These are phyloP conservation scores for Zaprionus gabonicus DNA, from an alignment of 1,140 invertebrate genomes.

Conservation along the genomic window DNA sequence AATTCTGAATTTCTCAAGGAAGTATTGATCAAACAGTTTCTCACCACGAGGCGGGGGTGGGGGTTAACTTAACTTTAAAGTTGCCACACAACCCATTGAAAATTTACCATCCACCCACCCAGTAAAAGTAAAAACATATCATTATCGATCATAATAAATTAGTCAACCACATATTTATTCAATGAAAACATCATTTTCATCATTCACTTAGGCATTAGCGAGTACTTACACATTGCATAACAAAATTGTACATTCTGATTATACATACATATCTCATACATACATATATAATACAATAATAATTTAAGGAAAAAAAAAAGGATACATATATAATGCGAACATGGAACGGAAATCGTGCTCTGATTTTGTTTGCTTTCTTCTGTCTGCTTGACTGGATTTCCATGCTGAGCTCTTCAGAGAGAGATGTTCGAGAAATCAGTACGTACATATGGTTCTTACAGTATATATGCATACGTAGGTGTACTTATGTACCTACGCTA, in stretches of 20 bases:
- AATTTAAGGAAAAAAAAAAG: slow-evolving; percentile 61
- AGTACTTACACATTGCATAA: slow-evolving; percentile 77
- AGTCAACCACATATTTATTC: slow-evolving; percentile 69
- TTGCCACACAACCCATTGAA: too few species aligned
- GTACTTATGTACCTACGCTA: slow-evolving; percentile 39
- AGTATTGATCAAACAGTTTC: slow-evolving; percentile 70
- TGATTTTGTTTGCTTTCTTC: slow-evolving; percentile 26
- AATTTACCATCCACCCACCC: not conserved
- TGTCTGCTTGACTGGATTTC: slow-evolving; percentile 28
- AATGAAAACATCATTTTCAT: slow-evolving; percentile 42
- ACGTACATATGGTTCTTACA: slow-evolving; percentile 21
- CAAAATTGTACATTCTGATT: slow-evolving; percentile 73
- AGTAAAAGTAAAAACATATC: slow-evolving; percentile 11
- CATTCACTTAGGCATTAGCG: slow-evolving; percentile 53
- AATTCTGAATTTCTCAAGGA: slow-evolving; percentile 37
- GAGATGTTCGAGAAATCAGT: slow-evolving; percentile 36
- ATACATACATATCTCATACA: slow-evolving; percentile 37
- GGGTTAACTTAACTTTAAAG: not conserved
- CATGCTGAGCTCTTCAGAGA: slow-evolving; percentile 13
- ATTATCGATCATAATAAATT: slow-evolving; percentile 51
- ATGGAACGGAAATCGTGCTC: slow-evolving; percentile 50
- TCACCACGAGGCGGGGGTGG: too few species aligned
- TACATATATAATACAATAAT: slow-evolving; percentile 57
- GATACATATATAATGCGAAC: slow-evolving; percentile 24
- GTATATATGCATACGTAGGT: slow-evolving; percentile 21